phyloP scores from a whole-genome alignment of 2,797 vertebrate species.

The Philypnodon macrostomus region DNA sequence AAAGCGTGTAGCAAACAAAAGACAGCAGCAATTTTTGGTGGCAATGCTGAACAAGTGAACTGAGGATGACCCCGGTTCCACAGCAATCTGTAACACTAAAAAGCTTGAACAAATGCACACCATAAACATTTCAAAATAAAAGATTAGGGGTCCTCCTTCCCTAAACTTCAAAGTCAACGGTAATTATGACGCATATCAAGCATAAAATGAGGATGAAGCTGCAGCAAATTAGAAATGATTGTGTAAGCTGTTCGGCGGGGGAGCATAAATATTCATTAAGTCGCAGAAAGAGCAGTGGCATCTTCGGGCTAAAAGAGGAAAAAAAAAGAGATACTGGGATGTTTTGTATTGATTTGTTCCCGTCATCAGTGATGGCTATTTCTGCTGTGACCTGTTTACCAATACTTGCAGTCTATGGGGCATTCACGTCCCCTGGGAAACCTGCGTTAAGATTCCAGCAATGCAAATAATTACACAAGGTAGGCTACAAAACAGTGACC shows the following conservation, averaged over 20 bases:
- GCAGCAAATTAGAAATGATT: constrained; percentile 22
- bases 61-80: constrained; percentile 41
- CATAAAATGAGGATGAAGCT: constrained; percentile 36
- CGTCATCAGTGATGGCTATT: constrained; percentile 43
- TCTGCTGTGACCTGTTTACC: constrained; percentile 56
- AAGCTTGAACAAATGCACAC: constrained; percentile 24
- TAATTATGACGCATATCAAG: constrained; percentile 37
- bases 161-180: constrained; percentile 47
- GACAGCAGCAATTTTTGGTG: constrained; percentile 28
- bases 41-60: constrained; percentile 39
- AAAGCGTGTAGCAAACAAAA: constrained; percentile 46
- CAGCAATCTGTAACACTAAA: constrained; percentile 14
- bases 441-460: constrained; percentile 37
- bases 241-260: constrained; percentile 29
- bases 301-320: constrained; percentile 19
- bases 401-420: constrained; percentile 41
- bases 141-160: constrained; percentile 17
- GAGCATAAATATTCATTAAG: constrained; percentile 52
- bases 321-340: constrained; percentile 26
- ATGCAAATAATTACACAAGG: constrained; percentile 69
- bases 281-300: constrained; percentile 16
- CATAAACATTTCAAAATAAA: constrained; percentile 24
- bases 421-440: constrained; percentile 42
- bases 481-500: too few relatives aligned
- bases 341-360: constrained; percentile 59